These are phyloP conservation scores for Nyctereutes procyonoides DNA, from an alignment of 2,113 vertebrate species.

Conservation along the genomic window DNA sequence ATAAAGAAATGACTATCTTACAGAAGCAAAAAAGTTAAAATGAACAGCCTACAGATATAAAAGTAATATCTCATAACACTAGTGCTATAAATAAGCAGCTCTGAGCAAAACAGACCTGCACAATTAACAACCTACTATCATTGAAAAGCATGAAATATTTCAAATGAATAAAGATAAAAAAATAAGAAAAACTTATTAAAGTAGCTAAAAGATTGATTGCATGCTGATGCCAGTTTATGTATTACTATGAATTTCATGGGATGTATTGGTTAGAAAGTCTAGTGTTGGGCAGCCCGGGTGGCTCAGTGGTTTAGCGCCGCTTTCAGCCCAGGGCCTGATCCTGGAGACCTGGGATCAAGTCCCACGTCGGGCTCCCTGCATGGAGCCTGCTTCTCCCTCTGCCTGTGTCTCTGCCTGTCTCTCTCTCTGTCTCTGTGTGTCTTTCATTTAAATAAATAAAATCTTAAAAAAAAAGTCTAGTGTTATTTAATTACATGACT, in stretches of 20 bases:
- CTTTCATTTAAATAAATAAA: no score
- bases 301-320: no score
- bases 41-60: neutral
- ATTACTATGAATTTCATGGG: neutral
- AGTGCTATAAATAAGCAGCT: neutral
- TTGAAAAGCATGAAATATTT: slow-evolving; percentile 62
- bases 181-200: neutral
- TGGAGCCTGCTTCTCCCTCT: no score
- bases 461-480: neutral
- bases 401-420: no score
- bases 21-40: neutral
- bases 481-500: neutral
- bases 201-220: neutral
- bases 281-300: neutral
- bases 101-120: slow-evolving; percentile 46
- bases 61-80: neutral
- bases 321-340: no score
- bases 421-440: no score
- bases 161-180: neutral
- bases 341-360: no score
- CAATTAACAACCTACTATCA: neutral
- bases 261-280: neutral
- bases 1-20: neutral
- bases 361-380: no score
- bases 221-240: neutral